Base-by-base conservation (phyloP, 2,888 invertebrate species). In the Gymnosoma rotundatum region DNA sequence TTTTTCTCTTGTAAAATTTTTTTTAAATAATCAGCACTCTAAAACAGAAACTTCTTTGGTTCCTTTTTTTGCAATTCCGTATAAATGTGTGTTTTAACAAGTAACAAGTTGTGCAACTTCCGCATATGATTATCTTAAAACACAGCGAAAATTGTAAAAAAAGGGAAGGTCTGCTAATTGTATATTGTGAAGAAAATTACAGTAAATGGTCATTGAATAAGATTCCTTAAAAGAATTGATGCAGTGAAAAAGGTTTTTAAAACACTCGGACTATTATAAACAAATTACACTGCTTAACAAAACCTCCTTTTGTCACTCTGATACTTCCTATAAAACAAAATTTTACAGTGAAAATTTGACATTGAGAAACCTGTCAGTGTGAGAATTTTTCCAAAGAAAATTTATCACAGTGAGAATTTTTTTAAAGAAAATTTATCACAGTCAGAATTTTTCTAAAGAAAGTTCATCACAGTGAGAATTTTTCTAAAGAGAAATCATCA, bases 111-210 rank as follows among this genome's bases (percentile, higher is more conserved):
- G 70, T 79, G 14, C 21, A 76, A 66, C 58, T 75, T 70, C 58
- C 69, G 75, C 81, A 75, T 70, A 75, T 75, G 63, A 76, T 81
- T 76, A 76, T 81, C 61, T 75, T 18, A n/a, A 50, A 25, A 58
- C 20, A 38, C 36, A 21, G 67, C 14, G 48, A 50, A 20, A 20
- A 61, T 20, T 56, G 20, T 18, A 1, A 6, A 12, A 7, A 25
- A 16, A n/a, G 45, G 38, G 70, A 70, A 70, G 54, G 70, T 48
- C n/a, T 48, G 20, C 75, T 14, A 42, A 42, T 69, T 18, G 18
- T 18, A 52, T 52, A n/a, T 2, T 2, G 18, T 20, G 9, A 2
- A 9, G 1, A 52, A 48, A 48, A n/a, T n/a, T 16, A 48, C 42
- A 48, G 48, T 48, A 12, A 32, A 5, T 6, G 32, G 32, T 32